These are phyloP conservation scores for Meiosimyza decipiens DNA, from an alignment of 2,888 invertebrate genomes.

Conservation along the genomic window DNA sequence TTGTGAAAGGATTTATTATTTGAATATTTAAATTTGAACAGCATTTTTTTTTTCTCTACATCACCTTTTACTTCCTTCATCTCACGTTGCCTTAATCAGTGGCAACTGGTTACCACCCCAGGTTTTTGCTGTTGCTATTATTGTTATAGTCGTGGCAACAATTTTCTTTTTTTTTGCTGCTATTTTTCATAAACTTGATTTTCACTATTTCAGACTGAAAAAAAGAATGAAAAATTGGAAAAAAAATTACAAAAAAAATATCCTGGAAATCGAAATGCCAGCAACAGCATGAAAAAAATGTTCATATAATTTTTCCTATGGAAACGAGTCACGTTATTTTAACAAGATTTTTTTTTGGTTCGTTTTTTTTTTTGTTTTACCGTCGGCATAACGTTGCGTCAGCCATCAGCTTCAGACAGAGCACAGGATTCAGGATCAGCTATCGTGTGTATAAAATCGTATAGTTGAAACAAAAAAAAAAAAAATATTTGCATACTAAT, in stretches of 20 bases:
- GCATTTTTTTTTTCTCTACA: slow-evolving; percentile 11
- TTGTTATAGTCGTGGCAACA: slow-evolving; percentile 13
- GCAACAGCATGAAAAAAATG: slow-evolving; percentile 12
- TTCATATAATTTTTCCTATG: slow-evolving; percentile 28
- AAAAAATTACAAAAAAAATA: slow-evolving; percentile 26
- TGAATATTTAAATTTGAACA: slow-evolving; percentile 39
- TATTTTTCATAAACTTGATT: slow-evolving; percentile 39
- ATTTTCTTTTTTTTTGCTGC: slow-evolving; percentile 29
- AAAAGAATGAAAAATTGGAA: slow-evolving; percentile 18
- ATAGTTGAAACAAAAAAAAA: slow-evolving; percentile 43
- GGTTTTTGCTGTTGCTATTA: slow-evolving; percentile 20
- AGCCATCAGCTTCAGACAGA: slow-evolving; percentile 41
- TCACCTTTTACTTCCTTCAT: slow-evolving; percentile 7
- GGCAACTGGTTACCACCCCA: slow-evolving; percentile 23
- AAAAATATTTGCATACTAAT: slow-evolving; percentile 57
- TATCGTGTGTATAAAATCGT: slow-evolving; percentile 16
- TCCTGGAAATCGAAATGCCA: slow-evolving; percentile 31
- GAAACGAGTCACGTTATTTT: slow-evolving; percentile 41
- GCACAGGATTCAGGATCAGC: slow-evolving; percentile 33
- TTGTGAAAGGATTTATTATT: slow-evolving; percentile 43
- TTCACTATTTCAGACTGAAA: slow-evolving; percentile 35
- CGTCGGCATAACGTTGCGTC: neutral
- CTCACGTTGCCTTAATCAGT: slow-evolving; percentile 10
- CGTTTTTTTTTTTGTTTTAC: slow-evolving; percentile 11
- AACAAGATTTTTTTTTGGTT: slow-evolving; percentile 24